Conservation (phyloP, 2,113 vertebrate genomes). For the Jacana jacana region DNA sequence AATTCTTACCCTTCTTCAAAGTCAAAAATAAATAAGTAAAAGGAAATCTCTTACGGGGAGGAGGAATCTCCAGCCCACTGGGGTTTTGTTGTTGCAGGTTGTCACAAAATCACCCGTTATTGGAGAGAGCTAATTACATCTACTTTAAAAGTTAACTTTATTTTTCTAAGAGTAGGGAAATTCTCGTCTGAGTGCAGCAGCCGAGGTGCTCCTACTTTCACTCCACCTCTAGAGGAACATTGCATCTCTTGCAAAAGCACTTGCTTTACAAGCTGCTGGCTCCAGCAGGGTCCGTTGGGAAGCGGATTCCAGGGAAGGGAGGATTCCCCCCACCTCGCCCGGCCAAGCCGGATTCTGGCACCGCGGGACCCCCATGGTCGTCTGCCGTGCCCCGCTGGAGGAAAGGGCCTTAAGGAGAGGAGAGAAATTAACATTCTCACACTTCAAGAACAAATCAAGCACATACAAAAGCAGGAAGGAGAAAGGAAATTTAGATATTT, state of each 20-base stretch:
- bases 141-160: background rate
- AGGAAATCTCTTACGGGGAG: background rate
- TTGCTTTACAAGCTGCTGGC: background rate
- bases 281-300: background rate
- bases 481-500: background rate
- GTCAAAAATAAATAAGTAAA: background rate
- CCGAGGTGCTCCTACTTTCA: background rate
- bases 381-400: background rate
- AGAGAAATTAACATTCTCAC: background rate
- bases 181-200: background rate
- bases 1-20: conserved; percentile 5
- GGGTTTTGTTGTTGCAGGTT: background rate
- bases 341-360: background rate
- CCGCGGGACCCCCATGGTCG: no score
- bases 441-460: background rate
- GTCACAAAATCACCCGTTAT: background rate
- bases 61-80: background rate
- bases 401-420: background rate
- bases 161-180: background rate
- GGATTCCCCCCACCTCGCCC: background rate
- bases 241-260: background rate
- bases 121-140: background rate
- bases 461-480: background rate
- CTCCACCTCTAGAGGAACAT: background rate
- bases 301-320: background rate